Percentiles rank a stretch among this genome's conserved stretches.
Conservation (phyloP, 2,888 invertebrate genomes). For the Melinaea menophilus region DNA sequence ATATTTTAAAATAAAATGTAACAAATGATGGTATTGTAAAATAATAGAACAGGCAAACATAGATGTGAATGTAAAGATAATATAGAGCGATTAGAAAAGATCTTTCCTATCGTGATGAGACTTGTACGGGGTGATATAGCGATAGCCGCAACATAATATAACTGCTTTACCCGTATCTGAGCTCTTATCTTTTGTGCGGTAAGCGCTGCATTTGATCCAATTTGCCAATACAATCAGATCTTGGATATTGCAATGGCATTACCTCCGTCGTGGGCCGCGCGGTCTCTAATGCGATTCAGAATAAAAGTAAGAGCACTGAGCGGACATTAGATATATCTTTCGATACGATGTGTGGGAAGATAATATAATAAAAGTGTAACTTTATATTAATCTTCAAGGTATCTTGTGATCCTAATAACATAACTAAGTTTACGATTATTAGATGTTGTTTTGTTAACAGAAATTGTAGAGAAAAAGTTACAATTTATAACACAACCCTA, state of each 20-base stretch:
- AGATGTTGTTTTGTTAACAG: background rate
- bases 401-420: no score
- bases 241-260: conserved; percentile 75
- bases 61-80: conserved; percentile 12
- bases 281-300: conserved; percentile 64
- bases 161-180: conserved; percentile 54
- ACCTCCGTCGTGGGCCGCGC: conserved; percentile 62
- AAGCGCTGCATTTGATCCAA: conserved; percentile 78
- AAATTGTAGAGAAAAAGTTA: background rate
- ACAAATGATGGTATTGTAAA: conserved; percentile 9
- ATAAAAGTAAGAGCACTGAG: conserved; percentile 41
- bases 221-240: conserved; percentile 78
- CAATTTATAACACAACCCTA: background rate
- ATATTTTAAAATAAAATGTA: background rate
- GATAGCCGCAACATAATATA: conserved; percentile 66
- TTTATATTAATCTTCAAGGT: no score
- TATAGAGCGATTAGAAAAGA: conserved; percentile 47
- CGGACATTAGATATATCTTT: background rate
- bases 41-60: conserved; percentile 25
- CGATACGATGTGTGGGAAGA: no score
- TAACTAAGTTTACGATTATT: no score
- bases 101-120: conserved; percentile 43
- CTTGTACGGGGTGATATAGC: conserved; percentile 42
- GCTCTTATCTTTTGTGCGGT: conserved; percentile 73
- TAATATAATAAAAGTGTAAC: no score